Evolutionary conservation across 1,140 invertebrate genomes (phyloP).

Genomic region (Carposina sasakii): DNA sequence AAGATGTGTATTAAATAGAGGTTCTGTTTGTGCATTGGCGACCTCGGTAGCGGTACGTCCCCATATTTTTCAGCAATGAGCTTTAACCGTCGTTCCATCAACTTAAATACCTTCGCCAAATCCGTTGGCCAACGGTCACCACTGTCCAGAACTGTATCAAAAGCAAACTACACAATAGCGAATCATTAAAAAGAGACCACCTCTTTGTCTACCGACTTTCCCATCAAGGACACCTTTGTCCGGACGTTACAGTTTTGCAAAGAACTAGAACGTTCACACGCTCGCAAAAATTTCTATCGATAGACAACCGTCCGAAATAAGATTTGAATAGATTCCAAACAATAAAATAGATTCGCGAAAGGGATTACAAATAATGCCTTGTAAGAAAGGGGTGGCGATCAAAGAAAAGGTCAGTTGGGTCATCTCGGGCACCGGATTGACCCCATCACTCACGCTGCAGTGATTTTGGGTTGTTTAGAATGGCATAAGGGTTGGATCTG

Average conservation of each 20-base stretch:
- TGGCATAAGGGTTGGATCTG: constrained; percentile 60
- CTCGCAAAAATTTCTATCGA: constrained; percentile 59
- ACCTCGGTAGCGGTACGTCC: too few species aligned
- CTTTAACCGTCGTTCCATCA: constrained; percentile 30
- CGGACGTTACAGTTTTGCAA: constrained; percentile 67
- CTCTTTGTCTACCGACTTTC: constrained; percentile 61
- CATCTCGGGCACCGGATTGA: constrained; percentile 49
- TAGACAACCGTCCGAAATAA: constrained; percentile 44
- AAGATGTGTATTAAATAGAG: too few species aligned
- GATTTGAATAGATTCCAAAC: constrained; percentile 46
- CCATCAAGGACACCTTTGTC: constrained; percentile 44
- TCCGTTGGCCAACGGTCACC: constrained; percentile 64
- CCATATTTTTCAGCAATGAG: too few species aligned
- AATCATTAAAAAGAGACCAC: constrained; percentile 70
- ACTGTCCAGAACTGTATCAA: constrained; percentile 49
- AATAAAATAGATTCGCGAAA: constrained; percentile 68
- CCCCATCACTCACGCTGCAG: constrained; percentile 63
- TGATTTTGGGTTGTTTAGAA: constrained; percentile 61
- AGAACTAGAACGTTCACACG: constrained; percentile 67
- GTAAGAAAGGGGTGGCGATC: constrained; percentile 64
- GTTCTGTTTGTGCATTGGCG: too few species aligned
- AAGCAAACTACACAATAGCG: constrained; percentile 47
- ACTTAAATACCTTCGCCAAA: constrained; percentile 61
- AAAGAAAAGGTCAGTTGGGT: constrained; percentile 59
- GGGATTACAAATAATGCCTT: constrained; percentile 69